Evolutionary conservation across 1,140 invertebrate species (phyloP).

Genomic region (Episyrphus balteatus): DNA sequence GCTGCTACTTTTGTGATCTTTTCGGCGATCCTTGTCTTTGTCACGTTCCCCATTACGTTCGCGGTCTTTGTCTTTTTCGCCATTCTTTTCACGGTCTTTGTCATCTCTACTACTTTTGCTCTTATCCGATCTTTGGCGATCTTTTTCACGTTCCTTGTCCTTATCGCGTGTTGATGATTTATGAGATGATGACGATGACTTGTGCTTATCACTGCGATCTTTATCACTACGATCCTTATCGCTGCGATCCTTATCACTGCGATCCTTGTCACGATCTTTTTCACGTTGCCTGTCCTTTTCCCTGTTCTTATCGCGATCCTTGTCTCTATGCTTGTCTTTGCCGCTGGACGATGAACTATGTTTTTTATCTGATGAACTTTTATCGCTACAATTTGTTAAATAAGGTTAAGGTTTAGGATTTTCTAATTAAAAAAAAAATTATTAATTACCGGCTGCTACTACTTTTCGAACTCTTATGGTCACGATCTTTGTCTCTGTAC

Average conservation of each 20-base stretch:
- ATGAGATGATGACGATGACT: constrained; percentile 24
- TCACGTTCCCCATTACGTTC: too few relatives aligned
- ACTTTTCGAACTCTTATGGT: constrained; percentile 40
- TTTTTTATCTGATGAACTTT: constrained; percentile 36
- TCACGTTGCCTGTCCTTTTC: constrained; percentile 40
- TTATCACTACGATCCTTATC: constrained; percentile 42
- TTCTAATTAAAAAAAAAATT: background rate
- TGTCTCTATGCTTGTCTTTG: constrained; percentile 31
- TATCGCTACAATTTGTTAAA: constrained; percentile 15
- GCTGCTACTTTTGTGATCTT: background rate
- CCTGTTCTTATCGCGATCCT: constrained; percentile 40
- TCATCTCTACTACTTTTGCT: constrained; percentile 21
- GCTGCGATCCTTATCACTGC: constrained; percentile 36
- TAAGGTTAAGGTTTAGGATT: background rate
- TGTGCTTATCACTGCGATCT: constrained; percentile 36
- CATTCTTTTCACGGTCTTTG: constrained; percentile 19
- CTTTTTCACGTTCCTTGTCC: constrained; percentile 34
- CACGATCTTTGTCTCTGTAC: constrained; percentile 38
- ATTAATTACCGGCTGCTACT: constrained; percentile 31
- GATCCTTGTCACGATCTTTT: constrained; percentile 25
- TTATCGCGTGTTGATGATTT: constrained; percentile 32
- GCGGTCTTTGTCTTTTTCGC: constrained; percentile 12
- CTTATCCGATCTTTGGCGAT: constrained; percentile 22
- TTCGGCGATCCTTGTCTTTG: constrained; percentile 11
- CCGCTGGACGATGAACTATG: constrained; percentile 28